phyloP scores from a whole-genome alignment of 2,797 vertebrate genomes.

The Rachycentron canadum region DNA sequence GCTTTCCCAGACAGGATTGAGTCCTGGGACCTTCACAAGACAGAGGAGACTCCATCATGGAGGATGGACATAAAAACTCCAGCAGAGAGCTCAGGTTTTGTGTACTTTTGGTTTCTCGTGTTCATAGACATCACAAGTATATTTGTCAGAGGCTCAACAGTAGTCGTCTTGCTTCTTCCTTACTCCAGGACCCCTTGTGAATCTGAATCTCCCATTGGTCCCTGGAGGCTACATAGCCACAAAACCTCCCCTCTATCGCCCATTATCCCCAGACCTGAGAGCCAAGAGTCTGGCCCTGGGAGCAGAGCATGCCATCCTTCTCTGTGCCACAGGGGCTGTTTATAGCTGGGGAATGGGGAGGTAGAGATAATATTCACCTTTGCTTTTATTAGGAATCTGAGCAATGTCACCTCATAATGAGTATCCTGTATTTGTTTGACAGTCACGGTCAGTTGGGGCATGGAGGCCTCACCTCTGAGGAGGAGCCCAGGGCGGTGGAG shows the following conservation, averaged over 20 bases:
- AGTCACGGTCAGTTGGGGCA: conserved; percentile 97
- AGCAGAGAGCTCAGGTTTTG: conserved; percentile 51
- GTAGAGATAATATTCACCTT: conserved; percentile 75
- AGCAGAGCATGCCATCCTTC: conserved; percentile 87
- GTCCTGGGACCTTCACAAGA: conserved; percentile 79
- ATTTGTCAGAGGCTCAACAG: background rate
- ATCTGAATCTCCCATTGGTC: conserved; percentile 85
- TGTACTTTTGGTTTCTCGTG: background rate
- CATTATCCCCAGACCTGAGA: conserved; percentile 79
- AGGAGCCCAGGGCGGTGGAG: conserved; percentile 88
- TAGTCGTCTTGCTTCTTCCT: background rate
- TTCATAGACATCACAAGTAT: background rate
- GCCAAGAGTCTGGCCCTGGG: conserved; percentile 87
- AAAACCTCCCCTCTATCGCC: conserved; percentile 84
- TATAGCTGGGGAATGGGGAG: conserved; percentile 92
- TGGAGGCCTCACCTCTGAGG: conserved; percentile 84
- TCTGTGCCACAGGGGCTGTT: conserved; percentile 82
- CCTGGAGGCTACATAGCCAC: conserved; percentile 84
- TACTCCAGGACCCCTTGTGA: conserved; percentile 49
- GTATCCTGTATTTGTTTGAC: conserved; percentile 20
- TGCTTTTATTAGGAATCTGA: background rate
- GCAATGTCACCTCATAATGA: background rate
- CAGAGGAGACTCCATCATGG: conserved; percentile 72
- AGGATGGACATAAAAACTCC: conserved; percentile 59
- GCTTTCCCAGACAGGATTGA: conserved; percentile 78